Conservation (phyloP, 2,888 invertebrate species). For the Cistogaster globosa region DNA sequence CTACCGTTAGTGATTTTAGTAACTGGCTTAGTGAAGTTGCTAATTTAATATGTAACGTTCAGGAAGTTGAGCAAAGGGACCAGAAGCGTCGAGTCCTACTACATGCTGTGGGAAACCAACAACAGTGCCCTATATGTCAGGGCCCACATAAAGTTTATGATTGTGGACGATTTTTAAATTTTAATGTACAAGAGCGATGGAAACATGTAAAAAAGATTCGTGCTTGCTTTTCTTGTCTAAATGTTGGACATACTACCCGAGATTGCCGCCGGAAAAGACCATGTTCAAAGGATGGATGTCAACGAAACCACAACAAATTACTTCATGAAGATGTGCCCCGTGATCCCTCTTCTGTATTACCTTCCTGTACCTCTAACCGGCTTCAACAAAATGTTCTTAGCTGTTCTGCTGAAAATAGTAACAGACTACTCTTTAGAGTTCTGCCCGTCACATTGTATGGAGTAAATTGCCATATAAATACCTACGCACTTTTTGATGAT, state of each 20-base stretch:
- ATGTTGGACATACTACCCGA: constrained; percentile 8
- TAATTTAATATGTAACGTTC: no score
- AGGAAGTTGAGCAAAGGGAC: no score
- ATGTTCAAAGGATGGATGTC: constrained; percentile 17
- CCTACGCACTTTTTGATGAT: constrained; percentile 30
- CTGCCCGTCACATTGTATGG: constrained; percentile 35
- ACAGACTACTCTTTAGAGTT: constrained; percentile 24
- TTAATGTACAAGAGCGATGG: constrained; percentile 13
- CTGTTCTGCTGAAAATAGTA: constrained; percentile 2
- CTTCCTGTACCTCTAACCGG: neutral
- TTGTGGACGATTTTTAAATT: constrained; percentile 20
- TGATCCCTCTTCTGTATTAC: neutral
- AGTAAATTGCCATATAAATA: neutral
- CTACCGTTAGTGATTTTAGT: constrained; percentile 10
- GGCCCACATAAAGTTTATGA: constrained; percentile 18
- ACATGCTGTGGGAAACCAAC: neutral
- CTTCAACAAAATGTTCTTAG: constrained; percentile 20
- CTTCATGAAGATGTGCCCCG: constrained; percentile 13
- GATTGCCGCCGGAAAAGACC: constrained; percentile 14
- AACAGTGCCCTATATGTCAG: neutral
- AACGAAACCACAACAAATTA: constrained; percentile 21
- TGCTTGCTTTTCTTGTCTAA: constrained; percentile 4
- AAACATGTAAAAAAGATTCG: constrained; percentile 6
- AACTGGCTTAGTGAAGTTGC: constrained; percentile 8
- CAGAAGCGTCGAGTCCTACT: no score